Evolutionary conservation across 1,140 invertebrate species (phyloP).

Genomic region (Aphelenchoides fujianensis): DNA sequence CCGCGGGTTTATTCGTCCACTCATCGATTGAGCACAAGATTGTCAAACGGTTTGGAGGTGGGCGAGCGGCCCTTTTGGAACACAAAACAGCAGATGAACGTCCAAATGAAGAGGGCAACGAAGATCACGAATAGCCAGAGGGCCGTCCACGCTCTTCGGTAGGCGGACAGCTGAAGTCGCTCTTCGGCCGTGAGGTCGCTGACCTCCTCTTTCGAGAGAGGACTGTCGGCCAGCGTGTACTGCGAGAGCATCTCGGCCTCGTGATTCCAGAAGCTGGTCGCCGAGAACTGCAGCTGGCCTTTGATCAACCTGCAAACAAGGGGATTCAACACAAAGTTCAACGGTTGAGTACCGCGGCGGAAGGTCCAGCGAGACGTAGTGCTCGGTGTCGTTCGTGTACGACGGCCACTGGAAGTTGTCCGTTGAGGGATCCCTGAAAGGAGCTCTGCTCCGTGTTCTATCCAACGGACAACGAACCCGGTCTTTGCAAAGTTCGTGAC

Average conservation of each 20-base stretch:
- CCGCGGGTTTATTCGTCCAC: no score
- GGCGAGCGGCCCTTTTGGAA: no score
- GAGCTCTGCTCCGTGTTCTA: no score
- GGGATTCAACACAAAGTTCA: not conserved
- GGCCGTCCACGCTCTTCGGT: slow-evolving; percentile 56
- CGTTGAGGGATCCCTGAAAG: slow-evolving; percentile 58
- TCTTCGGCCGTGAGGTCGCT: slow-evolving; percentile 48
- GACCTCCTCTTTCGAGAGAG: slow-evolving; percentile 35
- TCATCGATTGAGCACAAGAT: no score
- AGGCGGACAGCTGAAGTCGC: slow-evolving; percentile 39
- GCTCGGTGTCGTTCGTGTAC: slow-evolving; percentile 41
- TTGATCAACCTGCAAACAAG: slow-evolving; percentile 48
- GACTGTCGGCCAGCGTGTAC: slow-evolving; percentile 40
- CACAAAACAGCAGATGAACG: slow-evolving; percentile 48
- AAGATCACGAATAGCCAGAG: slow-evolving; percentile 55
- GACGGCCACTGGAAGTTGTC: slow-evolving; percentile 50
- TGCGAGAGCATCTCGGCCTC: slow-evolving; percentile 54
- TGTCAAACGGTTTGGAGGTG: no score
- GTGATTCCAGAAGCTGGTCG: slow-evolving; percentile 58
- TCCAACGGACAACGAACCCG: no score
- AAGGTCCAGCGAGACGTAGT: slow-evolving; percentile 53
- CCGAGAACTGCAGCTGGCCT: slow-evolving; percentile 54
- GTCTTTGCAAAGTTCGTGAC: slow-evolving; percentile 56
- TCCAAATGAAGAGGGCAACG: slow-evolving; percentile 53
- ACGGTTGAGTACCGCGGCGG: slow-evolving; percentile 57